Evolutionary conservation across 2,113 vertebrate genomes (phyloP).

Genomic region (Pseudorasbora parva): DNA sequence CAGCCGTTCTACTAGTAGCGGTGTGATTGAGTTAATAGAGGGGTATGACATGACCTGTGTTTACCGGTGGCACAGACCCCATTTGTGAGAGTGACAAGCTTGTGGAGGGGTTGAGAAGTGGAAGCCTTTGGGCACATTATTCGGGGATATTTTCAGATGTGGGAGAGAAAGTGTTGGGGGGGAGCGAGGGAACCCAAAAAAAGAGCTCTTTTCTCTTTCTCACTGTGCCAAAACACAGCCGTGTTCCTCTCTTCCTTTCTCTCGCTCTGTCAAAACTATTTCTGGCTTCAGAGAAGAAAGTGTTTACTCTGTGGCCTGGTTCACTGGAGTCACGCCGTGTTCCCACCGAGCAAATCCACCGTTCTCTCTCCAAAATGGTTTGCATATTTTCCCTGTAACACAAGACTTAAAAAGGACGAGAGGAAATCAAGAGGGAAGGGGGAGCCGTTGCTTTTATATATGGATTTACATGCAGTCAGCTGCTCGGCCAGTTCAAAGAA

Average conservation of each 20-base stretch:
- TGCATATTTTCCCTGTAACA: conserved; percentile 78
- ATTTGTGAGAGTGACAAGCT: conserved; percentile 74
- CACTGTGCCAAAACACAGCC: conserved; percentile 55
- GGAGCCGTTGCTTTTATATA: conserved; percentile 62
- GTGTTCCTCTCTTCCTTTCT: conserved; percentile 52
- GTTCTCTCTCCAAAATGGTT: conserved; percentile 75
- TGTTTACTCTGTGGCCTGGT: conserved; percentile 79
- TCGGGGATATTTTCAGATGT: conserved; percentile 86
- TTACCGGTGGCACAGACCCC: conserved; percentile 82
- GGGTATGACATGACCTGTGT: conserved; percentile 78
- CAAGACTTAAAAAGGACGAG: conserved; percentile 71
- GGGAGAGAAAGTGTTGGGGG: conserved; percentile 69
- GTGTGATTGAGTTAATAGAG: conserved; percentile 89
- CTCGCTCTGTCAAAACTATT: conserved; percentile 77
- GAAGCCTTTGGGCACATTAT: conserved; percentile 76
- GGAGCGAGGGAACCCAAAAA: background rate
- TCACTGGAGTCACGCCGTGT: conserved; percentile 76
- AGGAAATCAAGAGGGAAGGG: conserved; percentile 48
- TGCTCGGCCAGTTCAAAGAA: conserved; percentile 36
- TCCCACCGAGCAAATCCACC: conserved; percentile 77
- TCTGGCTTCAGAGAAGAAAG: conserved; percentile 80
- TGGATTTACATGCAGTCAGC: conserved; percentile 56
- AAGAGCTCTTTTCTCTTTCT: conserved; percentile 58
- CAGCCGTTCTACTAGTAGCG: conserved; percentile 90
- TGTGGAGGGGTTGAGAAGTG: conserved; percentile 70